Conservation (phyloP, 2,888 invertebrate species). For the Leptopterna dolabrata region DNA sequence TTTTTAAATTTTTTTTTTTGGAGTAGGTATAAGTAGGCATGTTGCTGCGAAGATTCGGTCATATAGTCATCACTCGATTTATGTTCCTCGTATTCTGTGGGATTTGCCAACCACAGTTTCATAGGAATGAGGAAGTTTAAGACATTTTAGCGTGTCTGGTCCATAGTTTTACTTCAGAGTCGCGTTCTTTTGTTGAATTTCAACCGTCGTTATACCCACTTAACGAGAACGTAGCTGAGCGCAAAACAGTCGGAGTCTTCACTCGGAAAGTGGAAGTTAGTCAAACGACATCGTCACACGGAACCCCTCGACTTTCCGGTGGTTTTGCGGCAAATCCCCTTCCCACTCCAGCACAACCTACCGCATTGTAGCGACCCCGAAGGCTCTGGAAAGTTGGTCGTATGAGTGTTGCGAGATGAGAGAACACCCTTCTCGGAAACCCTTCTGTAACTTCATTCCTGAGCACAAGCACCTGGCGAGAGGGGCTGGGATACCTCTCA, state of each 20-base stretch:
- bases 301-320: neutral
- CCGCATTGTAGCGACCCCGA: neutral
- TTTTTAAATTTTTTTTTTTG: too few species aligned
- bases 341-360: neutral
- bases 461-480: neutral
- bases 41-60: too few species aligned
- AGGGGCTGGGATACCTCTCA: neutral
- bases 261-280: neutral
- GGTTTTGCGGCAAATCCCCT: neutral
- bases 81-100: too few species aligned
- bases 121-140: too few species aligned
- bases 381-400: neutral
- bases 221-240: neutral
- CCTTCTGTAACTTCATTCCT: neutral
- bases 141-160: too few species aligned
- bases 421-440: neutral
- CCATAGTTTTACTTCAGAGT: too few species aligned
- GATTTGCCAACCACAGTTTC: too few species aligned
- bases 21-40: too few species aligned
- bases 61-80: too few species aligned
- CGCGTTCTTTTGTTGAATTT: neutral
- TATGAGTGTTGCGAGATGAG: neutral
- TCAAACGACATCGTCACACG: neutral
- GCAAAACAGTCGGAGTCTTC: neutral
- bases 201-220: neutral